Evolutionary conservation across 1,140 invertebrate genomes (phyloP).

Genomic region (Polyergus mexicanus): DNA sequence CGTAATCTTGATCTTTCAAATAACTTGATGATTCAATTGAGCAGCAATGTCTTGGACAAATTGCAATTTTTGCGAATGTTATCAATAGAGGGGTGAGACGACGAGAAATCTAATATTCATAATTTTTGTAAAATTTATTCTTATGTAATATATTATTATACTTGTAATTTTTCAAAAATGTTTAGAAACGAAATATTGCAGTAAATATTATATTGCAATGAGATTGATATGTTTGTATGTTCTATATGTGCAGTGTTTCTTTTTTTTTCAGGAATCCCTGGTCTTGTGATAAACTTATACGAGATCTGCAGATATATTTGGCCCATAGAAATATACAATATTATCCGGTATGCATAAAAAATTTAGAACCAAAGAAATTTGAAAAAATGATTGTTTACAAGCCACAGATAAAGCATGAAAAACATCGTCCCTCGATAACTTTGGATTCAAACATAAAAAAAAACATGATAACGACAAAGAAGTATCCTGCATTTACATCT

Average conservation of each 20-base stretch:
- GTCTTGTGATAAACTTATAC: constrained; percentile 76
- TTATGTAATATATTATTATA: neutral
- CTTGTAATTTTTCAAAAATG: neutral
- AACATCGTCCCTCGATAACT: constrained; percentile 41
- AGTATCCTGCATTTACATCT: neutral
- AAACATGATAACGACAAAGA: constrained; percentile 19
- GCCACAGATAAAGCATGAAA: constrained; percentile 34
- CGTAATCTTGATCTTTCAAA: constrained; percentile 81
- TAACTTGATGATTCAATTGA: constrained; percentile 80
- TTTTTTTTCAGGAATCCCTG: constrained; percentile 78
- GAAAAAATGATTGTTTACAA: constrained; percentile 77
- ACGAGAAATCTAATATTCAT: neutral
- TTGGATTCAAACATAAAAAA: neutral
- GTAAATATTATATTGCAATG: neutral
- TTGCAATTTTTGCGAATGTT: constrained; percentile 70
- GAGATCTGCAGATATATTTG: constrained; percentile 70
- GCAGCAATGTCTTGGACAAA: constrained; percentile 61
- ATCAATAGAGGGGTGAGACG: constrained; percentile 77
- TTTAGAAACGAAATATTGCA: neutral
- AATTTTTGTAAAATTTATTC: neutral
- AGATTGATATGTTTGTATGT: neutral
- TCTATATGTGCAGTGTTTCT: neutral
- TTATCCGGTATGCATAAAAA: constrained; percentile 66
- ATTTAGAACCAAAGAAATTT: constrained; percentile 66
- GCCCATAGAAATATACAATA: constrained; percentile 60